Conservation (phyloP, 2,888 invertebrate genomes). For the Phytoseiulus persimilis region DNA sequence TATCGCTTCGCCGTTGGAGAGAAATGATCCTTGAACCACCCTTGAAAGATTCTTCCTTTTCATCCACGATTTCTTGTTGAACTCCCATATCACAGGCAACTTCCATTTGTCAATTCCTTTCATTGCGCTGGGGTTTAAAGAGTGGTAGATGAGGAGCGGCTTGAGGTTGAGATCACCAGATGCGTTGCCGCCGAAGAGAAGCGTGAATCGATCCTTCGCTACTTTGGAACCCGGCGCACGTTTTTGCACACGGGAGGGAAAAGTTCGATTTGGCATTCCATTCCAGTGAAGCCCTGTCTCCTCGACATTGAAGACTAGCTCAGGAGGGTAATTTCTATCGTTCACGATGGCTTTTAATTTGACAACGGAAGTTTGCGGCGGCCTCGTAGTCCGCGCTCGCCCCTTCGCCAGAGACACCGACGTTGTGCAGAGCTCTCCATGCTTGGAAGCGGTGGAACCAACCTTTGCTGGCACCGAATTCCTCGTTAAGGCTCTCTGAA, state of each 20-base stretch:
- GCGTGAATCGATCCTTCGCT: conserved; percentile 46
- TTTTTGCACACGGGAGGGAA: conserved; percentile 43
- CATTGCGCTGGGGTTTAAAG: conserved; percentile 48
- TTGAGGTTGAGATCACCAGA: conserved; percentile 47
- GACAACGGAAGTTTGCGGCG: conserved; percentile 16
- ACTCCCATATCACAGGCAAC: conserved; percentile 48
- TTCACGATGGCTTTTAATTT: conserved; percentile 40
- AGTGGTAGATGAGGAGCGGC: conserved; percentile 48
- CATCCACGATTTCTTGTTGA: conserved; percentile 48
- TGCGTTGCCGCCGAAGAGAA: conserved; percentile 48
- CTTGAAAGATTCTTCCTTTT: conserved; percentile 46
- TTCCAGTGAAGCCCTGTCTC: too few species aligned
- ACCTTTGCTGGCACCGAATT: conserved; percentile 43
- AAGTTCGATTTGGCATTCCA: too few species aligned
- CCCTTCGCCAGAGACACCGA: too few species aligned
- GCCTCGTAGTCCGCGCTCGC: conserved; percentile 41
- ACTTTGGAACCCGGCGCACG: conserved; percentile 42
- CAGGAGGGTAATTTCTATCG: conserved; percentile 38
- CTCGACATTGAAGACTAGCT: too few species aligned
- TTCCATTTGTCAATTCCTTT: conserved; percentile 46
- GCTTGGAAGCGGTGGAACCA: conserved; percentile 44
- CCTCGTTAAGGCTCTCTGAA: background rate
- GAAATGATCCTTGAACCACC: conserved; percentile 45
- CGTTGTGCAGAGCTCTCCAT: conserved; percentile 39
- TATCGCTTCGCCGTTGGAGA: conserved; percentile 41